Evolutionary conservation across 2,113 vertebrate genomes (phyloP).

Genomic region (Grus americana): DNA sequence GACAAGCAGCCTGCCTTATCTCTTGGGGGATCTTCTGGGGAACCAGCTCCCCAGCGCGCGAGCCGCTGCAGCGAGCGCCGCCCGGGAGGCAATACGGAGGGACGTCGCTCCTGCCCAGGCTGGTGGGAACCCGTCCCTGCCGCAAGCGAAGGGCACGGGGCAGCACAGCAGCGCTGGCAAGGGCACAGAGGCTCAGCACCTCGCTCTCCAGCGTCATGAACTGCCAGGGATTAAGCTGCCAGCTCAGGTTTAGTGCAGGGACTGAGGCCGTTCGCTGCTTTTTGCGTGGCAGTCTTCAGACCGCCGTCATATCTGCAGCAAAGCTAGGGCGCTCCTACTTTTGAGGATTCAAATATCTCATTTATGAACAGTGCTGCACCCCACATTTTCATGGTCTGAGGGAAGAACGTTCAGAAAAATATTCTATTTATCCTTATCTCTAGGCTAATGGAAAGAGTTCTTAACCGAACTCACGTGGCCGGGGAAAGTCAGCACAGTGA

Average conservation of each 20-base stretch:
- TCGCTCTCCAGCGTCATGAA: fast-evolving
- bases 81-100: background rate
- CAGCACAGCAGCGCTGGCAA: fast-evolving
- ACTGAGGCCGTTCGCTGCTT: background rate
- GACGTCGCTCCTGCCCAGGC: background rate
- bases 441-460: background rate
- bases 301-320: fast-evolving
- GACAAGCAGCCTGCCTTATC: background rate
- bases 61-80: fast-evolving
- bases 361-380: background rate
- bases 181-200: background rate
- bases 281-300: fast-evolving
- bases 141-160: background rate
- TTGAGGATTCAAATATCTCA: background rate
- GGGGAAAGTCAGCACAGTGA: background rate
- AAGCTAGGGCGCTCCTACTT: background rate
- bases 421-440: background rate
- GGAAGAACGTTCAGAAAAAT: background rate
- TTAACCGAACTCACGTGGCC: fast-evolving
- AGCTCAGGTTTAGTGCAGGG: background rate
- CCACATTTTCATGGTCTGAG: too few species aligned
- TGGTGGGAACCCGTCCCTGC: background rate
- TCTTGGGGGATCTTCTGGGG: background rate
- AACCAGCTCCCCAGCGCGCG: fast-evolving
- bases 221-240: background rate